A percentile compares a stretch with the other conserved stretches of the same genome.
These are phyloP conservation scores for Coptodon rendalli DNA, from an alignment of 2,113 vertebrate genomes.

Conservation along the genomic window DNA sequence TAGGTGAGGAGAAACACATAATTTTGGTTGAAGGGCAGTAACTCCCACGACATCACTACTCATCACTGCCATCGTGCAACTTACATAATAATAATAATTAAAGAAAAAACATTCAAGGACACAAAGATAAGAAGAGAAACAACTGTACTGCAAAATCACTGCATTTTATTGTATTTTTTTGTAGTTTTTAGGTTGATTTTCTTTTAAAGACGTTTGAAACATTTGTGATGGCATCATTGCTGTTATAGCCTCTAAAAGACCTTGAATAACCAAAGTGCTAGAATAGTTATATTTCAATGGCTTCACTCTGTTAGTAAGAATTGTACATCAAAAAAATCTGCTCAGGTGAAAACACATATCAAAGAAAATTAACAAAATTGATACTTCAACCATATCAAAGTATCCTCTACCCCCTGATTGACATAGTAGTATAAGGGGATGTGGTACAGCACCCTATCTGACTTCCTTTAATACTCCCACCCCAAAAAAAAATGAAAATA, in stretches of 20 bases:
- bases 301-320: conserved; percentile 76
- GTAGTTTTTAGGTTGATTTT: conserved; percentile 47
- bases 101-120: neutral
- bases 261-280: conserved; percentile 77
- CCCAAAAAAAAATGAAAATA: neutral
- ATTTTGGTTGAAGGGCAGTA: neutral
- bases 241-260: conserved; percentile 75
- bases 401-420: conserved; percentile 58
- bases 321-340: conserved; percentile 73
- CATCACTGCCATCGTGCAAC: neutral
- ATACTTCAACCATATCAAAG: conserved; percentile 62
- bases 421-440: conserved; percentile 57
- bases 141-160: conserved; percentile 63
- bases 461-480: conserved; percentile 12
- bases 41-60: neutral
- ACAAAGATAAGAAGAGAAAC: conserved; percentile 47
- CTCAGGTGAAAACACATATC: conserved; percentile 70
- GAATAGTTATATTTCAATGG: conserved; percentile 75
- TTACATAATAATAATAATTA: neutral
- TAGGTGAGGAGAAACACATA: neutral
- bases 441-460: conserved; percentile 45
- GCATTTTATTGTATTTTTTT: conserved; percentile 54
- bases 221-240: conserved; percentile 72
- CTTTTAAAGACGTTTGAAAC: conserved; percentile 72
- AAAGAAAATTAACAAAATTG: conserved; percentile 66